Conservation (phyloP, 2,888 invertebrate genomes). For the Clostera curtula region DNA sequence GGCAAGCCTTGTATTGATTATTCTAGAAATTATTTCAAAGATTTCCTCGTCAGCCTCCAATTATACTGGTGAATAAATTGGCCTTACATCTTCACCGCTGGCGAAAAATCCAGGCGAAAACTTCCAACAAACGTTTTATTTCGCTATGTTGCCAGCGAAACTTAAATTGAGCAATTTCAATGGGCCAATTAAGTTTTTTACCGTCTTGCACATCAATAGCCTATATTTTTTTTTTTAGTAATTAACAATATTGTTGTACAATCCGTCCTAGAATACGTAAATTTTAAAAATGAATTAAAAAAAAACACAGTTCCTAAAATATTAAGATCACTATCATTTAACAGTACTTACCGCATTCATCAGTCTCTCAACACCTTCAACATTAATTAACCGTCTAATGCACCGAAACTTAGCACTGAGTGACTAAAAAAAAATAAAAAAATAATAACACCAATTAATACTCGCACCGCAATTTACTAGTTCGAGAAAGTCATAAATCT, state of each 20-base stretch:
- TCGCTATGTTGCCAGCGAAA: constrained; percentile 33
- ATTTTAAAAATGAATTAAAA: too few species aligned
- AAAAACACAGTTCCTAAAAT: too few species aligned
- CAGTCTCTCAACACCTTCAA: constrained; percentile 42
- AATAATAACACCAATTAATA: constrained; percentile 11
- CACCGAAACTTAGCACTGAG: constrained; percentile 34
- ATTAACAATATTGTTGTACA: too few species aligned
- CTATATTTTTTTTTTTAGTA: too few species aligned
- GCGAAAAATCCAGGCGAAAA: constrained; percentile 20
- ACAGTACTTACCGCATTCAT: constrained; percentile 45
- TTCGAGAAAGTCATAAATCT: constrained; percentile 10
- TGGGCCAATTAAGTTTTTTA: constrained; percentile 15
- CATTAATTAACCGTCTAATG: constrained; percentile 34
- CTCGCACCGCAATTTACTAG: constrained; percentile 3
- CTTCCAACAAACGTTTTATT: constrained; percentile 34
- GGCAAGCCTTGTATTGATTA: constrained; percentile 22
- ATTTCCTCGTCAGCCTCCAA: constrained; percentile 28
- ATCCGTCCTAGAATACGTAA: too few species aligned
- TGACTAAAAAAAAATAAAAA: constrained; percentile 12
- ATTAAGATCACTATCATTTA: constrained; percentile 16
- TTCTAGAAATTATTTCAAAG: constrained; percentile 30
- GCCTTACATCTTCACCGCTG: constrained; percentile 19
- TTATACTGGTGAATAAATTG: constrained; percentile 32
- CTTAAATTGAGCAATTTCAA: constrained; percentile 23
- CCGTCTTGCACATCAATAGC: too few species aligned